Percentiles rank a stretch among this genome's conserved stretches.
Conservation (phyloP, 1,140 invertebrate genomes). For the Drosophila pectinifera region DNA sequence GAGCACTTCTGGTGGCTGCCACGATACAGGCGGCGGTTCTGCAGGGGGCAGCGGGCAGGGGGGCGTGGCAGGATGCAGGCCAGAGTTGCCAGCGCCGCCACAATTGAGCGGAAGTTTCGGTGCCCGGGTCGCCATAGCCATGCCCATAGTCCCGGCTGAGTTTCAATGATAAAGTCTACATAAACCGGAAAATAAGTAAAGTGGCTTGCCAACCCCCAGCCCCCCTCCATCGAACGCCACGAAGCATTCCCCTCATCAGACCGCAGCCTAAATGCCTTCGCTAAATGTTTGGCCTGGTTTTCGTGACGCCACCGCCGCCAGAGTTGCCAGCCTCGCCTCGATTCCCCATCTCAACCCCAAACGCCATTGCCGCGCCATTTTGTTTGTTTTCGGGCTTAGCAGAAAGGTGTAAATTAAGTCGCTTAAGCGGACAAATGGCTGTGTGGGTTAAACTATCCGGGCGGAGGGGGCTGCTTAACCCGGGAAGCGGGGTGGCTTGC, state of each 20-base stretch:
- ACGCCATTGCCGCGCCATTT: conserved; percentile 31
- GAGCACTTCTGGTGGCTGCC: conserved; percentile 62
- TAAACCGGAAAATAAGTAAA: conserved; percentile 81
- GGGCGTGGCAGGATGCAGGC: conserved; percentile 35
- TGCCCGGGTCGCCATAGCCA: conserved; percentile 33
- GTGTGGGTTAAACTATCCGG: conserved; percentile 35
- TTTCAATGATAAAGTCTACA: conserved; percentile 80
- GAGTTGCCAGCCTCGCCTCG: conserved; percentile 25
- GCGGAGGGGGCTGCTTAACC: background rate
- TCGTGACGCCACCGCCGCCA: conserved; percentile 23
- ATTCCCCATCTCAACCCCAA: conserved; percentile 12
- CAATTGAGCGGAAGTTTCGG: conserved; percentile 72
- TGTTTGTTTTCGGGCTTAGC: conserved; percentile 72
- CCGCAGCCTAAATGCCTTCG: conserved; percentile 61
- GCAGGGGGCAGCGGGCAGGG: background rate
- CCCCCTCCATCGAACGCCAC: background rate
- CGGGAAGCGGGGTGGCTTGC: background rate
- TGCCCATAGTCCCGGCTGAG: conserved; percentile 32
- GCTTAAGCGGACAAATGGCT: conserved; percentile 64
- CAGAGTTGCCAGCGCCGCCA: conserved; percentile 52
- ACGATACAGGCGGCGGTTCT: conserved; percentile 35
- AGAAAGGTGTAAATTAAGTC: conserved; percentile 79
- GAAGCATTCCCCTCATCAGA: conserved; percentile 27
- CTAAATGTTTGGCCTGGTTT: conserved; percentile 64
- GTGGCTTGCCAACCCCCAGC: conserved; percentile 52